Evolutionary conservation across 2,888 invertebrate genomes (phyloP).

Genomic region (Rhagium mordax): DNA sequence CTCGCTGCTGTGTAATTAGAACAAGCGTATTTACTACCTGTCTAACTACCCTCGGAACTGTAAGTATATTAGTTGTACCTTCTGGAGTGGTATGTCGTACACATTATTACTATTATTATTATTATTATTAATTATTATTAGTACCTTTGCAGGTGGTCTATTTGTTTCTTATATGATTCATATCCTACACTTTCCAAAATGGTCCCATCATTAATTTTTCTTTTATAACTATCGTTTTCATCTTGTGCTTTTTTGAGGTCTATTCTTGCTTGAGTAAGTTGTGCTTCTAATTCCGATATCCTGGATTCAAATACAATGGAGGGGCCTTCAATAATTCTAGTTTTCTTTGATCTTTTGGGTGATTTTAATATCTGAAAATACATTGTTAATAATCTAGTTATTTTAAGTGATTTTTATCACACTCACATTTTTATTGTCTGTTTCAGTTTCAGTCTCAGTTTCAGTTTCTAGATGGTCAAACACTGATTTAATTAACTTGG

Average conservation of each 20-base stretch:
- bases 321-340: conserved; percentile 77
- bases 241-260: conserved; percentile 83
- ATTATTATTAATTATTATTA: background rate
- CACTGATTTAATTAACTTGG: conserved; percentile 77
- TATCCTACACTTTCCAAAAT: conserved; percentile 74
- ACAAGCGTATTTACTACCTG: no score
- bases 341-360: conserved; percentile 57
- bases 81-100: no score
- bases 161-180: conserved; percentile 79
- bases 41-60: no score
- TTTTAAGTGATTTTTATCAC: background rate
- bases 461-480: conserved; percentile 76
- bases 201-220: conserved; percentile 66
- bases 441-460: conserved; percentile 66
- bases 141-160: conserved; percentile 80
- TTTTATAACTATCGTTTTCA: conserved; percentile 74
- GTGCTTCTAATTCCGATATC: conserved; percentile 88
- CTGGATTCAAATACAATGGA: conserved; percentile 88
- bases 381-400: background rate
- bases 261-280: conserved; percentile 83
- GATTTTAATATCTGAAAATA: conserved; percentile 57
- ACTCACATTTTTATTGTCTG: conserved; percentile 56
- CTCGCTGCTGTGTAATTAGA: no score
- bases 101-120: no score
- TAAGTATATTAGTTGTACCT: no score